Base-by-base conservation (phyloP, 2,113 vertebrate species). In the Thunnus thynnus region DNA sequence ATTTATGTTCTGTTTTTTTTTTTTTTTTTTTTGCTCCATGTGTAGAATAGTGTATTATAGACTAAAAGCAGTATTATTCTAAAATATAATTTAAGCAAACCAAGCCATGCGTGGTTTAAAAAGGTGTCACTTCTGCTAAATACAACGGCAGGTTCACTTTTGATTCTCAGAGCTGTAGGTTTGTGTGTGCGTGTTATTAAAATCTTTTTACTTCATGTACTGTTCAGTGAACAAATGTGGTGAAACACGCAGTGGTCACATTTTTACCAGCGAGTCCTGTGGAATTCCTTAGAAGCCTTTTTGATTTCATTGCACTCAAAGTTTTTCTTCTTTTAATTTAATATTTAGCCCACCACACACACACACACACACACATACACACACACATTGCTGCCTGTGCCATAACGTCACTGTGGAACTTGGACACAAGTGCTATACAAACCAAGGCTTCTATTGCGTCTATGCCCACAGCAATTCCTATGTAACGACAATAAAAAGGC, bases 11-110 rank as follows among this genome's bases (percentile, higher is more conserved):
- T 22, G 22, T 22, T 22, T 22, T 22, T 22, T 80, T 88, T 56
- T 81, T 85, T 54, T 76, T 76, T 86, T 65, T 84, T 86, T 78
- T 92, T 81, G 84, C 74, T 90, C 82, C 84, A 90, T 94, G 90
- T 96, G 95, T 96, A 95, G 94, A 92, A 96, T 95, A 95, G 93
- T 96, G 95, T 96, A 96, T 96, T 93, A 96, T 96, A 97, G 95
- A 87, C 90, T 92, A 93, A 94, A 91, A 89, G 89, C 96, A 97
- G 94, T 96, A 93, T 97, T 96, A 96, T 96, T 96, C 94, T 96
- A 95, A 95, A 95, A 58, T 95, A 90, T 97, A 95, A 97, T 96
- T 96, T 96, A 96, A 95, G 86, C 88, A 93, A 95, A 95, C 91
- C 77, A 96, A 95, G 91, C 93, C 93, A 93, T 94, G 91, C 88